Conservation (phyloP, 1,140 invertebrate genomes). For the Lerema accius region DNA sequence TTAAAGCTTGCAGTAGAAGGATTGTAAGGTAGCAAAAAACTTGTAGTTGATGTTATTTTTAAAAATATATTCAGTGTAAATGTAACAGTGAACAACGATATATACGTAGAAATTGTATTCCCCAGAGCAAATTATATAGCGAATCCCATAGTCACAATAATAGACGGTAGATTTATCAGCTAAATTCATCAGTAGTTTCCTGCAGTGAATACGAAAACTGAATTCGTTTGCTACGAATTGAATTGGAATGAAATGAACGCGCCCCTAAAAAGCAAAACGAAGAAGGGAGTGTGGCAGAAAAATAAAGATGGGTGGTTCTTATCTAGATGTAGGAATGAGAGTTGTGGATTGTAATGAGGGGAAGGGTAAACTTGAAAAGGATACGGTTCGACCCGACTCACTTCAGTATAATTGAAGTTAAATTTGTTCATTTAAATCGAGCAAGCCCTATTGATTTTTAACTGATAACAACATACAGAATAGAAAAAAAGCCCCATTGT, state of each 20-base stretch:
- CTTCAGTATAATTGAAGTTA: constrained; percentile 81
- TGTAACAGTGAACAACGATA: constrained; percentile 21
- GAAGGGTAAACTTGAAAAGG: constrained; percentile 75
- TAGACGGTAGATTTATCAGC: constrained; percentile 64
- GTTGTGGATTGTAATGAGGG: constrained; percentile 77
- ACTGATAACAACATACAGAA: constrained; percentile 34
- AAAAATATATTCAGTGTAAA: no score
- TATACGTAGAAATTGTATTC: constrained; percentile 21
- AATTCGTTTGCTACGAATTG: constrained; percentile 72
- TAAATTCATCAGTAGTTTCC: constrained; percentile 64
- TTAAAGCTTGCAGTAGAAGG: not conserved
- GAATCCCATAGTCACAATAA: constrained; percentile 66
- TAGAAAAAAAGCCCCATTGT: not conserved
- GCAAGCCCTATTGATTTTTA: constrained; percentile 44
- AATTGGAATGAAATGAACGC: constrained; percentile 74
- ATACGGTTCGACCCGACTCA: constrained; percentile 66
- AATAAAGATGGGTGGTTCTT: constrained; percentile 73
- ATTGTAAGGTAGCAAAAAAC: not conserved
- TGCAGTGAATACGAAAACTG: constrained; percentile 62
- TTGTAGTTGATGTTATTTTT: no score
- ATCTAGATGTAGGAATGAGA: constrained; percentile 76
- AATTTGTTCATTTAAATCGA: constrained; percentile 78
- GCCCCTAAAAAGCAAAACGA: constrained; percentile 62
- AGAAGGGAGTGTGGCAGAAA: constrained; percentile 58
- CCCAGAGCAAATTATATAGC: constrained; percentile 37